These are phyloP conservation scores for Ceriagrion tenellum DNA, from an alignment of 2,888 invertebrate genomes.

Conservation along the genomic window DNA sequence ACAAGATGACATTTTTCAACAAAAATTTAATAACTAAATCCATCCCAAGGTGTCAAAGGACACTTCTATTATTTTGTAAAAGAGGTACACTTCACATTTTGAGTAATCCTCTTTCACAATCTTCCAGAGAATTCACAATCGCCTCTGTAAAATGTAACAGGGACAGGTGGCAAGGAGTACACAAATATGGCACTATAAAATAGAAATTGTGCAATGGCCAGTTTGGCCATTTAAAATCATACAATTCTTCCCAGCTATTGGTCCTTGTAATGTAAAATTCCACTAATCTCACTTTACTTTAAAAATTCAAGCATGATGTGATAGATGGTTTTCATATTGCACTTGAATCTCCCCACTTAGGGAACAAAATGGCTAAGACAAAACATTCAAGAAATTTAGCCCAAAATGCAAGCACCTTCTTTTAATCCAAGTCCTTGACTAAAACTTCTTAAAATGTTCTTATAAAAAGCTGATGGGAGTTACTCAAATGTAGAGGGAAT, in stretches of 20 bases:
- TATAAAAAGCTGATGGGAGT: neutral
- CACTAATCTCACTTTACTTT: neutral
- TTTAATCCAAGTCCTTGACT: neutral
- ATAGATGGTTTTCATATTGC: slow-evolving; percentile 34
- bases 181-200: slow-evolving; percentile 61
- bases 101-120: neutral
- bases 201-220: slow-evolving; percentile 49
- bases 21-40: slow-evolving; percentile 65
- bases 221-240: neutral
- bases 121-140: neutral
- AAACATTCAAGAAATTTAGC: neutral
- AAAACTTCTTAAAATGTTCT: slow-evolving; percentile 13
- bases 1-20: slow-evolving; percentile 17
- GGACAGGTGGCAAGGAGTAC: slow-evolving; percentile 38
- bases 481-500: neutral
- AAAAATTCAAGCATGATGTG: slow-evolving; percentile 17
- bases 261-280: slow-evolving; percentile 43
- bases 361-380: neutral
- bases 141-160: neutral
- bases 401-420: neutral
- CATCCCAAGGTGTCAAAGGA: slow-evolving; percentile 56
- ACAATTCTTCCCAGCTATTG: slow-evolving; percentile 23
- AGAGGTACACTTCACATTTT: neutral
- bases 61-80: slow-evolving; percentile 46
- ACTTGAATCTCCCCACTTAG: neutral